Evolutionary conservation across 2,888 invertebrate species (phyloP).

Genomic region (Hemicrepidius hirtus): DNA sequence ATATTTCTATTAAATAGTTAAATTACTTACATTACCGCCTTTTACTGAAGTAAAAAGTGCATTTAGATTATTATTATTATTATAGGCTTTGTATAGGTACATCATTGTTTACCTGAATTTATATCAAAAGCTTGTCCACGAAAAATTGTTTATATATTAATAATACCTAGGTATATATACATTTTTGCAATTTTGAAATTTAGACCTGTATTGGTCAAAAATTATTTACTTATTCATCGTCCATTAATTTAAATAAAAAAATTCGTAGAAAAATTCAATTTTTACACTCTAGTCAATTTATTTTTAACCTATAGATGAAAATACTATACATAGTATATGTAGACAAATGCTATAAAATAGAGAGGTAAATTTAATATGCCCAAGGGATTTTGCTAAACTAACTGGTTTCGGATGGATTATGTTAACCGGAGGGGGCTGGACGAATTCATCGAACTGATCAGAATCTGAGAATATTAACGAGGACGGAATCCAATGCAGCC

Average conservation of each 20-base stretch:
- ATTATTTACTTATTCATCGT: neutral
- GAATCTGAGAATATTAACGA: slow-evolving; percentile 78
- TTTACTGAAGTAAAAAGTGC: slow-evolving; percentile 36
- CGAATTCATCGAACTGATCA: slow-evolving; percentile 79
- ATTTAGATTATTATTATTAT: slow-evolving; percentile 38
- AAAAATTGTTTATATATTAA: slow-evolving; percentile 1
- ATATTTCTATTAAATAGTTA: slow-evolving; percentile 38
- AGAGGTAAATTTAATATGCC: slow-evolving; percentile 56
- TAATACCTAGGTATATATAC: slow-evolving; percentile 26
- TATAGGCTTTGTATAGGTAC: slow-evolving; percentile 39
- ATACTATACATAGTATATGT: slow-evolving; percentile 43
- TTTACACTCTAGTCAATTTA: slow-evolving; percentile 24
- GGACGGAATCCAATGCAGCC: slow-evolving; percentile 79
- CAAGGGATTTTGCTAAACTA: slow-evolving; percentile 65
- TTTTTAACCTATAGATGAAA: slow-evolving; percentile 38
- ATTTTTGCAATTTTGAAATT: slow-evolving; percentile 4
- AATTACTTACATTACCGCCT: slow-evolving; percentile 42
- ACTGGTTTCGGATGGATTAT: slow-evolving; percentile 81
- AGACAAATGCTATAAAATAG: slow-evolving; percentile 52
- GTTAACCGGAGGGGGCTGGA: slow-evolving; percentile 81
- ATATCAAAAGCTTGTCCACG: slow-evolving; percentile 37
- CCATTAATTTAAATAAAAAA: slow-evolving; percentile 18
- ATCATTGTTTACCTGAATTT: slow-evolving; percentile 22
- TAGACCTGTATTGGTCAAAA: slow-evolving; percentile 1
- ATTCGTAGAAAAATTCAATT: slow-evolving; percentile 25